These are phyloP conservation scores for Chondrosia reniformis DNA, from an alignment of 37 sponge, comb jelly and placozoan species.

Conservation along the genomic window DNA sequence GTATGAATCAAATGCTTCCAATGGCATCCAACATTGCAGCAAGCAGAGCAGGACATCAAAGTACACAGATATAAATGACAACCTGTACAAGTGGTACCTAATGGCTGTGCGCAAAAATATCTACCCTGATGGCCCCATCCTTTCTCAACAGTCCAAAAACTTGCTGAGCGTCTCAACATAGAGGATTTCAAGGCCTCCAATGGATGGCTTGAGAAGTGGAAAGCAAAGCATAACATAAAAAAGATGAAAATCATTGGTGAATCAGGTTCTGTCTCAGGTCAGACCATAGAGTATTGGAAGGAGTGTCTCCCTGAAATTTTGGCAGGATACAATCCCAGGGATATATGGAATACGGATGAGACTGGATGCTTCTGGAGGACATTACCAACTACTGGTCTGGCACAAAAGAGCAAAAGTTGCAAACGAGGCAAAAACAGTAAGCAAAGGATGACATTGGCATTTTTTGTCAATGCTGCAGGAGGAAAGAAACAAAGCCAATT, in stretches of 20 bases:
- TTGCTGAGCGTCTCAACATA: slow-evolving; percentile 22
- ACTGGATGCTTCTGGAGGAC: slow-evolving; percentile 55
- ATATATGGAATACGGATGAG: slow-evolving; percentile 48
- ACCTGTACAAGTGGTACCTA: slow-evolving; percentile 44
- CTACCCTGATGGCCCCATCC: slow-evolving; percentile 34
- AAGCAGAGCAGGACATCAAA: slow-evolving; percentile 32
- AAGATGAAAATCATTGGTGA: slow-evolving; percentile 59
- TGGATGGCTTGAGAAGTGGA: slow-evolving; percentile 66
- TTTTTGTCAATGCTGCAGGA: slow-evolving; percentile 65
- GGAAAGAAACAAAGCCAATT: slow-evolving; percentile 44
- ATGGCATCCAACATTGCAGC: slow-evolving; percentile 5
- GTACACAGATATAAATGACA: slow-evolving; percentile 29
- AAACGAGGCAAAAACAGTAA: slow-evolving; percentile 59
- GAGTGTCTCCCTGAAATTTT: slow-evolving; percentile 53
- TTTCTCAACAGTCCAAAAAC: slow-evolving; percentile 37
- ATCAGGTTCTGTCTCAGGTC: slow-evolving; percentile 45
- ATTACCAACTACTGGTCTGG: slow-evolving; percentile 51
- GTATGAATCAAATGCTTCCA: slow-evolving; percentile 39
- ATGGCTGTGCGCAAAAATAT: slow-evolving; percentile 36
- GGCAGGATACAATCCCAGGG: slow-evolving; percentile 9
- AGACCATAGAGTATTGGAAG: slow-evolving; percentile 50
- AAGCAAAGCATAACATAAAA: slow-evolving; percentile 44
- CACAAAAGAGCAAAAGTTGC: slow-evolving; percentile 41
- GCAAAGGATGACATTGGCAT: slow-evolving; percentile 40
- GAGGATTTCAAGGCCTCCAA: slow-evolving; percentile 42